Evolutionary conservation across 2,888 invertebrate genomes (phyloP).

Genomic region (Loripinus fragilis): DNA sequence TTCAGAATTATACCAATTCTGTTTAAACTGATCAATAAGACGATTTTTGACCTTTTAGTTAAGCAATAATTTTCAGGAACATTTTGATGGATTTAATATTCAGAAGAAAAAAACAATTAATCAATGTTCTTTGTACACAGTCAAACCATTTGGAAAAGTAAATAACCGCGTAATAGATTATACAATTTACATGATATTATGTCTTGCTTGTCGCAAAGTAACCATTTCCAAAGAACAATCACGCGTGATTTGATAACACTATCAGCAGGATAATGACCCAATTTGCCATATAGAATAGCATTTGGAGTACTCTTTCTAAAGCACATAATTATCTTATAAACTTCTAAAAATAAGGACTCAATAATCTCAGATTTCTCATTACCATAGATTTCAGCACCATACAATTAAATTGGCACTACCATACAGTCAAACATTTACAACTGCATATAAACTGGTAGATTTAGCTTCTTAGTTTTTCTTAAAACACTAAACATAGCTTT

Average conservation of each 20-base stretch:
- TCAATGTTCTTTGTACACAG: slow-evolving; percentile 1
- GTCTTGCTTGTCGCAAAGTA: neutral
- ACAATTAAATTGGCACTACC: slow-evolving; percentile 2
- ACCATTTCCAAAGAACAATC: neutral
- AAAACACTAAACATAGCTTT: slow-evolving; percentile 9
- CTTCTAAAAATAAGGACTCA: neutral
- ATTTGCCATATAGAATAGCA: neutral
- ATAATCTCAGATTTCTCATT: slow-evolving; percentile 1
- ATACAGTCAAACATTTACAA: slow-evolving; percentile 9
- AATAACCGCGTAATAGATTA: neutral
- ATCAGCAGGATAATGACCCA: slow-evolving; percentile 2
- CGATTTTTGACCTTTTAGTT: slow-evolving; percentile 1
- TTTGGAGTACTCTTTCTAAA: slow-evolving; percentile 9
- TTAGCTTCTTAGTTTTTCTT: neutral
- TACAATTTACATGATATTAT: neutral
- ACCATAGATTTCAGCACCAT: neutral
- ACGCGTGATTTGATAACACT: neutral
- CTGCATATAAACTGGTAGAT: neutral
- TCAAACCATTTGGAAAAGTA: slow-evolving; percentile 1
- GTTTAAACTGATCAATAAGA: slow-evolving; percentile 4
- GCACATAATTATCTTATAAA: slow-evolving; percentile 4
- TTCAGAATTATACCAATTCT: slow-evolving; percentile 1
- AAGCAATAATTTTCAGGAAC: slow-evolving; percentile 3
- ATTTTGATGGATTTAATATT: slow-evolving; percentile 4
- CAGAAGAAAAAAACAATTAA: slow-evolving; percentile 1